Evolutionary conservation across 1,140 invertebrate species (phyloP).

Genomic region (Andricus grossulariae): DNA sequence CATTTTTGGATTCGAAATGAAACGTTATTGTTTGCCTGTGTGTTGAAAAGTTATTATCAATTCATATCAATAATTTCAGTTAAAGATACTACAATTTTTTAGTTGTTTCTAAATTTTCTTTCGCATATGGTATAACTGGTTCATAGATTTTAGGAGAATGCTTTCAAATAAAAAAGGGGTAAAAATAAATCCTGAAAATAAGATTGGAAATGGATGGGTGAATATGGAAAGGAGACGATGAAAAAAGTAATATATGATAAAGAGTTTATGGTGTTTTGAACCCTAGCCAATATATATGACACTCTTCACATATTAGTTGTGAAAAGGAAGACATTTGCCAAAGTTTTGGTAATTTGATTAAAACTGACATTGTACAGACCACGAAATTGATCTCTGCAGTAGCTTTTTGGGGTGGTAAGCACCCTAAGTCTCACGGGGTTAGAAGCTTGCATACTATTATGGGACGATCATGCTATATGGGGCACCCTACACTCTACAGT

Average conservation of each 20-base stretch:
- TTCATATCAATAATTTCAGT: too few relatives aligned
- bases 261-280: background rate
- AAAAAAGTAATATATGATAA: conserved; percentile 9
- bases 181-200: too few relatives aligned
- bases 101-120: too few relatives aligned
- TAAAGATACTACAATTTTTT: too few relatives aligned
- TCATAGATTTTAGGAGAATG: too few relatives aligned
- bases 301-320: background rate
- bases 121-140: too few relatives aligned
- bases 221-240: background rate
- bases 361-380: conserved; percentile 10
- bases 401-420: background rate
- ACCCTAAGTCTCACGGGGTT: conserved; percentile 33
- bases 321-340: background rate
- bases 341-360: conserved; percentile 28
- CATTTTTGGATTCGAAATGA: too few relatives aligned
- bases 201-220: too few relatives aligned
- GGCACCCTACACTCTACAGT: conserved; percentile 1
- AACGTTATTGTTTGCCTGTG: too few relatives aligned
- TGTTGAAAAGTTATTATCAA: too few relatives aligned
- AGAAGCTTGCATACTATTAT: conserved; percentile 45
- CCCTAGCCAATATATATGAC: background rate
- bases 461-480: conserved; percentile 32
- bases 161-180: too few relatives aligned
- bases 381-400: background rate